phyloP scores from a whole-genome alignment of 2,888 invertebrate genomes.

The Actias luna region DNA sequence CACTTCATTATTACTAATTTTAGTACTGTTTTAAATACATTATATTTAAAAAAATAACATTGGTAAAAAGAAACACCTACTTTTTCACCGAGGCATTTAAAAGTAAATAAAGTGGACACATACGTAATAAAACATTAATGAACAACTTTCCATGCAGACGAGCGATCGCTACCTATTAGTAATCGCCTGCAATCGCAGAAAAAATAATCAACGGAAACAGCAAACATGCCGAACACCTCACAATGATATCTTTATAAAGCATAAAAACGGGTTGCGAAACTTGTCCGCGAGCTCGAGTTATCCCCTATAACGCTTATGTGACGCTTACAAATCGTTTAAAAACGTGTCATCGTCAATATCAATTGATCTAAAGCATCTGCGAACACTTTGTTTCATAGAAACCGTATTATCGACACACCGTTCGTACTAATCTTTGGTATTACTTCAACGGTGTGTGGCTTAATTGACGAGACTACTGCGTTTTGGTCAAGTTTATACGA shows the following conservation, averaged over 20 bases:
- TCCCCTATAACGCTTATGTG: constrained; percentile 6
- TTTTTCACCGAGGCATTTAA: background rate
- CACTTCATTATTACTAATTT: too few species aligned
- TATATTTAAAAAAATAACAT: background rate
- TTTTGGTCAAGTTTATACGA: background rate
- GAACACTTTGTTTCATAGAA: constrained; percentile 16
- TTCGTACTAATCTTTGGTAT: constrained; percentile 57
- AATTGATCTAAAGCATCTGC: constrained; percentile 17
- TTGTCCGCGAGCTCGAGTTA: background rate
- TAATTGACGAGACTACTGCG: constrained; percentile 25
- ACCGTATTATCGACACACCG: constrained; percentile 59
- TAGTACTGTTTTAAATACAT: too few species aligned
- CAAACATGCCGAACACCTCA: constrained; percentile 7
- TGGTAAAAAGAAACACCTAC: background rate
- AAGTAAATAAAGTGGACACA: background rate
- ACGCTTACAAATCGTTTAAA: constrained; percentile 18
- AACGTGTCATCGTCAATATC: constrained; percentile 16
- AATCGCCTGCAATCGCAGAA: background rate
- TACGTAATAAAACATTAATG: background rate
- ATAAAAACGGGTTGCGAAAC: constrained; percentile 15
- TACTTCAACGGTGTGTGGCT: constrained; percentile 39
- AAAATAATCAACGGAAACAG: constrained; percentile 10
- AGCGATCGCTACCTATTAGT: constrained; percentile 8
- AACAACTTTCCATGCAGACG: constrained; percentile 1
- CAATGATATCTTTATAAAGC: constrained; percentile 20